Evolutionary conservation across 2,888 invertebrate species (phyloP).

Genomic region (Xanthorhoe designata): DNA sequence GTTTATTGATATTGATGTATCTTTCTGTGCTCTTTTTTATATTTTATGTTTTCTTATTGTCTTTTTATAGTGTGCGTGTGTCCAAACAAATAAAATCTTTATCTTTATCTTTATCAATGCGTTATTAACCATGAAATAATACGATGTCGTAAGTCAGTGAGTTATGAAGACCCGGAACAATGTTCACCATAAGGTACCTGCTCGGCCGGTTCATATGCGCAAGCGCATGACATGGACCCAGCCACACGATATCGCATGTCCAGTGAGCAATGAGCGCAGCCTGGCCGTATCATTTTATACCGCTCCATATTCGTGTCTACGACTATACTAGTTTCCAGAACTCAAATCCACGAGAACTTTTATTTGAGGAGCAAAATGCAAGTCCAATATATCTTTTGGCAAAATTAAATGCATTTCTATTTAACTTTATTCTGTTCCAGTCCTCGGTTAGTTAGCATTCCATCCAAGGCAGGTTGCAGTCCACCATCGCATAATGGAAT

Average conservation of each 20-base stretch:
- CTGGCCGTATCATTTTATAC: slow-evolving; percentile 17
- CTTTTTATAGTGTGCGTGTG: too few species aligned
- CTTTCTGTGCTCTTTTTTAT: too few species aligned
- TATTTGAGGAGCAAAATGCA: not conserved
- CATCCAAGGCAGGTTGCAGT: not conserved
- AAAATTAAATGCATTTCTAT: not conserved
- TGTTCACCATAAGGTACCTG: slow-evolving; percentile 34
- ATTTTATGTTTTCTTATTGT: too few species aligned
- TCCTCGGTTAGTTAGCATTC: not conserved
- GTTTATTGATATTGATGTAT: too few species aligned
- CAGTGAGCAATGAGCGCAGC: slow-evolving; percentile 21
- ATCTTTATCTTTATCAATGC: too few species aligned
- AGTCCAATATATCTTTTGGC: not conserved
- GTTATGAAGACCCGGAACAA: slow-evolving; percentile 36
- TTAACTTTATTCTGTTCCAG: not conserved
- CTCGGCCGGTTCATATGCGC: slow-evolving; percentile 36
- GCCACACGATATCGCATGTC: slow-evolving; percentile 28
- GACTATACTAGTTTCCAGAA: not conserved
- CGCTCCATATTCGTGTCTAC: slow-evolving; percentile 10
- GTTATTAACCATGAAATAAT: slow-evolving; percentile 26
- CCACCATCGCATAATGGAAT: not conserved
- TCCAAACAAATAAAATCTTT: too few species aligned
- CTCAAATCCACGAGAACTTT: too few species aligned
- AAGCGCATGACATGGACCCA: slow-evolving; percentile 23
- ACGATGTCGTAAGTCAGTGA: slow-evolving; percentile 28